Conservation (phyloP, 1,140 invertebrate genomes). For the Cotesia vestalis region DNA sequence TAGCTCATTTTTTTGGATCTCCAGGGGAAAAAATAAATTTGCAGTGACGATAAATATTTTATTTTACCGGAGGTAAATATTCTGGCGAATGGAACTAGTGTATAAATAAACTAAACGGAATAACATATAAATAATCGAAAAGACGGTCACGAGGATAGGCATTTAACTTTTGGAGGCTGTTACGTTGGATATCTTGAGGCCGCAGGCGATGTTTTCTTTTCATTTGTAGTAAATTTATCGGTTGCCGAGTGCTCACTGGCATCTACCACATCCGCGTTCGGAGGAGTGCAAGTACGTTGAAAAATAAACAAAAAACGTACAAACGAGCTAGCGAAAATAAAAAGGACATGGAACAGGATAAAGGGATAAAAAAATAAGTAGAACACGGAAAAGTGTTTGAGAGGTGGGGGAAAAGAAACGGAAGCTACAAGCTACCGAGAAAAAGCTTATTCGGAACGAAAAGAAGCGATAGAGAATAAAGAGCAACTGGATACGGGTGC, state of each 20-base stretch:
- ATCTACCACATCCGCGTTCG: conserved; percentile 13
- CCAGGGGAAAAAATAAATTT: too few species aligned
- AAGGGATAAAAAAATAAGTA: too few species aligned
- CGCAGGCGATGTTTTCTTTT: conserved; percentile 49
- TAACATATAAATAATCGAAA: not conserved
- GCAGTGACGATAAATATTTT: too few species aligned
- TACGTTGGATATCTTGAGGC: conserved; percentile 40
- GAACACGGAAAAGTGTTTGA: conserved; percentile 17
- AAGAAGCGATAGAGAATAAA: conserved; percentile 22
- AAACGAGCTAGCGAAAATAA: too few species aligned
- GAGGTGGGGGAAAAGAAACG: conserved; percentile 20
- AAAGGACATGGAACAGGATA: too few species aligned
- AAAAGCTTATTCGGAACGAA: too few species aligned
- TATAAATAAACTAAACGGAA: not conserved
- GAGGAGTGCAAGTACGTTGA: not conserved
- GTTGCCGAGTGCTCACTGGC: conserved; percentile 30
- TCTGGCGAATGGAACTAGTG: not conserved
- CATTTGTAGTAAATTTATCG: conserved; percentile 52
- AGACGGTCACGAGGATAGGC: conserved; percentile 6
- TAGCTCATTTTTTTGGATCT: too few species aligned
- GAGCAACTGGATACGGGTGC: conserved; percentile 37
- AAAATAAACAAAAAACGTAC: too few species aligned
- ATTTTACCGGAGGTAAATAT: not conserved
- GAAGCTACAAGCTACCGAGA: not conserved
- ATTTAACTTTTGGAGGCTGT: conserved; percentile 29